Evolutionary conservation across 92 coral and sea anemone genomes (phyloP).

Genomic region (Porites rus): DNA sequence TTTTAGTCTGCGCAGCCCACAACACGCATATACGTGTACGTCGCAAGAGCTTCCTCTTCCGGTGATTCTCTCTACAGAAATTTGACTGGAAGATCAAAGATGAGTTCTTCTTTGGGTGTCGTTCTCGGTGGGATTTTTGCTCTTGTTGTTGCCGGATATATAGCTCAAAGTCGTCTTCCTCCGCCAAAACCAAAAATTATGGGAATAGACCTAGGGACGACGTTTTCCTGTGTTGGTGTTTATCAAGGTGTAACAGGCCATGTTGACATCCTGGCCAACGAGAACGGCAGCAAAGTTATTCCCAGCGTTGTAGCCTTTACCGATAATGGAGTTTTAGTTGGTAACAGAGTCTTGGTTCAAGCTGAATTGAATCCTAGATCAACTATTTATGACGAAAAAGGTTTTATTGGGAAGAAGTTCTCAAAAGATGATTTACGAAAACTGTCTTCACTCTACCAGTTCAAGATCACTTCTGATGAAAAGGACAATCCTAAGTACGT

Average conservation of each 20-base stretch:
- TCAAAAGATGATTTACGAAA: slow-evolving; percentile 80
- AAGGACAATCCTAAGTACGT: slow-evolving; percentile 72
- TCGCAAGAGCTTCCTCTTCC: slow-evolving; percentile 52
- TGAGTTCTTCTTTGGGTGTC: slow-evolving; percentile 88
- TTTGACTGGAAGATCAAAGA: slow-evolving; percentile 23
- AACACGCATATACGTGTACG: slow-evolving; percentile 89
- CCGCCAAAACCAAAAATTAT: slow-evolving; percentile 98
- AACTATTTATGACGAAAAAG: slow-evolving; percentile 93
- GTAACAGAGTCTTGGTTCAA: slow-evolving; percentile 87
- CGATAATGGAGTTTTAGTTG: slow-evolving; percentile 82
- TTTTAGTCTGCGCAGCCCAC: slow-evolving; percentile 71
- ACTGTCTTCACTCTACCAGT: slow-evolving; percentile 76
- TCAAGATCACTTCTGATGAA: slow-evolving; percentile 80
- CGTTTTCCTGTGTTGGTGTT: slow-evolving; percentile 94
- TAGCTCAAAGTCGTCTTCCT: slow-evolving; percentile 98
- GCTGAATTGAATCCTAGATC: slow-evolving; percentile 92
- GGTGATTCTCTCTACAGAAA: not conserved
- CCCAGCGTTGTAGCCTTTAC: slow-evolving; percentile 98
- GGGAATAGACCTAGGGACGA: slow-evolving; percentile 96
- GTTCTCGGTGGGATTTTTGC: slow-evolving; percentile 88
- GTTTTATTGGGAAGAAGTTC: slow-evolving; percentile 92
- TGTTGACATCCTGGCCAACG: slow-evolving; percentile 88
- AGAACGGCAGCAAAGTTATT: slow-evolving; percentile 86
- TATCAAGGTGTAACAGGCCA: slow-evolving; percentile 95
- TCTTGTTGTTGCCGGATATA: slow-evolving; percentile 96